Conservation (phyloP, 1,140 invertebrate species). For the Euwallacea similis region DNA sequence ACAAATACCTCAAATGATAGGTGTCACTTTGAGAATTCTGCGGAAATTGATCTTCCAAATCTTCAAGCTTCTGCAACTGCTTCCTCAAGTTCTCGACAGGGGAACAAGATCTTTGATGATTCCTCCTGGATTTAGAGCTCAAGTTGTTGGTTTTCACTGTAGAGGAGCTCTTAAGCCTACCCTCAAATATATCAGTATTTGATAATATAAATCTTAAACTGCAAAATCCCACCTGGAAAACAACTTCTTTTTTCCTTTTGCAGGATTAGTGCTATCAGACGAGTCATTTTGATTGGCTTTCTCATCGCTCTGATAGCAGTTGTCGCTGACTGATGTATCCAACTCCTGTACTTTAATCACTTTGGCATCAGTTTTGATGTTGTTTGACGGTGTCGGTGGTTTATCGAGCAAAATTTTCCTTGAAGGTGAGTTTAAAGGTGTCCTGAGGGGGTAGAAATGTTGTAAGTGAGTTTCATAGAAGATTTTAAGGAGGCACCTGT, state of each 20-base stretch:
- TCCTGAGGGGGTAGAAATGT: conserved; percentile 29
- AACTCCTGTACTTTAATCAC: conserved; percentile 48
- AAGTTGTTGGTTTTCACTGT: conserved; percentile 55
- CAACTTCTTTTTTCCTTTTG: conserved; percentile 58
- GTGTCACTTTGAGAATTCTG: conserved; percentile 65
- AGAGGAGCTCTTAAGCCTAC: conserved; percentile 62
- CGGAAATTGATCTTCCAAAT: conserved; percentile 76
- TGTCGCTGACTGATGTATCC: conserved; percentile 52
- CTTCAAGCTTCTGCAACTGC: conserved; percentile 76
- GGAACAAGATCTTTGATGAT: conserved; percentile 59
- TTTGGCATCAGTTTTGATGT: conserved; percentile 47
- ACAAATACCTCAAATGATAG: conserved; percentile 67
- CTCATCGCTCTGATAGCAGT: conserved; percentile 49
- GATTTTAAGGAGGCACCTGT: conserved; percentile 40
- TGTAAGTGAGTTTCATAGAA: neutral
- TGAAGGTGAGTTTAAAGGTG: conserved; percentile 46
- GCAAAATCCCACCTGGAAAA: conserved; percentile 57
- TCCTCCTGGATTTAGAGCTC: conserved; percentile 40
- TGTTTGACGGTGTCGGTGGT: conserved; percentile 41
- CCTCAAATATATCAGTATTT: neutral
- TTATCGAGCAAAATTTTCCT: conserved; percentile 41
- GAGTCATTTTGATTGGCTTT: conserved; percentile 48
- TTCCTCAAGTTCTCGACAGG: conserved; percentile 75
- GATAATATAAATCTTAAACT: too few species aligned
- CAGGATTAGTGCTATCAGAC: conserved; percentile 48